A percentile compares a stretch with the other conserved stretches of the same genome.
Evolutionary conservation across 2,113 vertebrate genomes (phyloP).

Genomic region (Lamprotornis superbus): DNA sequence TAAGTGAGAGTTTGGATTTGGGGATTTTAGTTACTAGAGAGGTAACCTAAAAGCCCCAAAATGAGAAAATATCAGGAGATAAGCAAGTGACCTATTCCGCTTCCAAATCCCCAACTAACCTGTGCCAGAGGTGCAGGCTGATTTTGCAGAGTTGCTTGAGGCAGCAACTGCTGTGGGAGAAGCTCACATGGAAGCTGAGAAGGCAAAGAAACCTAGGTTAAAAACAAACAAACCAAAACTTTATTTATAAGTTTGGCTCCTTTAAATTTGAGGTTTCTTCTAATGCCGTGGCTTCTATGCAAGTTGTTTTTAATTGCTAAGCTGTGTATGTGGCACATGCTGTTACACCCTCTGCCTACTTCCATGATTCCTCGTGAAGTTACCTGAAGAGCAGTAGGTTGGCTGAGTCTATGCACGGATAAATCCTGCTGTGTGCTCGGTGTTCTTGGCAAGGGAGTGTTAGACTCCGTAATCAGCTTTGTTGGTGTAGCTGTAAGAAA

Average conservation of each 20-base stretch:
- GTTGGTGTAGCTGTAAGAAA: slow-evolving; percentile 74
- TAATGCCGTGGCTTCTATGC: background rate
- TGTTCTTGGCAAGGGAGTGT: slow-evolving; percentile 59
- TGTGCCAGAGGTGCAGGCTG: slow-evolving; percentile 69
- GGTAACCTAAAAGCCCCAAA: background rate
- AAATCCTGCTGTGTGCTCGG: slow-evolving; percentile 66
- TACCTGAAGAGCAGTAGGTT: slow-evolving; percentile 69
- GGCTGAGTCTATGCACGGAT: slow-evolving; percentile 59
- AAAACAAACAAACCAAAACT: slow-evolving; percentile 1
- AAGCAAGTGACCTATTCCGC: background rate
- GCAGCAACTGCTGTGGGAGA: slow-evolving; percentile 71
- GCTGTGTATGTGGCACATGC: background rate
- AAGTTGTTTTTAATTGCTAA: background rate
- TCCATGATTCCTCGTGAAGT: background rate
- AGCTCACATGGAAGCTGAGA: slow-evolving; percentile 68
- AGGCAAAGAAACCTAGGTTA: slow-evolving; percentile 64
- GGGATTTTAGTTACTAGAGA: background rate
- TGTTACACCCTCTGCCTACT: background rate
- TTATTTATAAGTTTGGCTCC: background rate
- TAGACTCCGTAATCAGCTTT: slow-evolving; percentile 69
- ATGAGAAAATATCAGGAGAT: background rate
- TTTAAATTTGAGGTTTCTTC: slow-evolving; percentile 8
- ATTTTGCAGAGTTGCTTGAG: slow-evolving; percentile 67
- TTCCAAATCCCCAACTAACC: slow-evolving; percentile 63
- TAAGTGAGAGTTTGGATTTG: background rate